Evolutionary conservation across 2,113 vertebrate species (phyloP), one percentile per base, ranked within the genome.

Genomic region (Bos javanicus): DNA sequence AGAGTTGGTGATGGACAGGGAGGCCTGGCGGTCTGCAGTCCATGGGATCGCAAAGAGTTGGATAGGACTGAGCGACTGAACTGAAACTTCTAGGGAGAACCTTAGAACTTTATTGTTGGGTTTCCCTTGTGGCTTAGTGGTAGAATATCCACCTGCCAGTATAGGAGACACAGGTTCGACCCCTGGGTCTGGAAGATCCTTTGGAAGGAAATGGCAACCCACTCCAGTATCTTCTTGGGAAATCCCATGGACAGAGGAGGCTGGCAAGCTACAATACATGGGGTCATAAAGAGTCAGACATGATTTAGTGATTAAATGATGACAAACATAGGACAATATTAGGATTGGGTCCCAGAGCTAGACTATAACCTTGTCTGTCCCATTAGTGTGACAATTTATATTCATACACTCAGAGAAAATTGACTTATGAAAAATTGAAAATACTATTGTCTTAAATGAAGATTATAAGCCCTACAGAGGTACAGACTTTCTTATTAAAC

Each of bases 61-160:
- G 19, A 71, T n/a, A 71, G 0, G 0, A 71, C 5, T 71, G n/a
- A 71, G 67, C 5, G 0, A 71, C 67, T 39, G n/a, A 71, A 39
- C 67, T 23, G 67, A 71, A n/a, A 17, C 71, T 39, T 76, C 12
- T 76, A 15, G 39, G 23, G 39, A 76, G 23, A 26, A 43, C 39
- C 23, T 43, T 76, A 26, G 23, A 26, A 26, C 23, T 39, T 76
- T 76, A 43, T 43, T 76, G 71, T 39, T 43, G 39, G 71, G 12
- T 43, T 76, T 76, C 21, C 39, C 6, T 43, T 39, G 39, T 76
- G 71, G 23, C 71, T 76, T 6, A 23, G 67, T 76, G 23, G 39
- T 76, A 25, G 7, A 76, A 39, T 6, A 43, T 26, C 6, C 23
- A 43, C 12, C 71, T 76, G 71, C 36, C 36, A 43, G 23, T 43